Base-by-base conservation (phyloP, 2,888 invertebrate genomes). In the Mactromeris polynyma region DNA sequence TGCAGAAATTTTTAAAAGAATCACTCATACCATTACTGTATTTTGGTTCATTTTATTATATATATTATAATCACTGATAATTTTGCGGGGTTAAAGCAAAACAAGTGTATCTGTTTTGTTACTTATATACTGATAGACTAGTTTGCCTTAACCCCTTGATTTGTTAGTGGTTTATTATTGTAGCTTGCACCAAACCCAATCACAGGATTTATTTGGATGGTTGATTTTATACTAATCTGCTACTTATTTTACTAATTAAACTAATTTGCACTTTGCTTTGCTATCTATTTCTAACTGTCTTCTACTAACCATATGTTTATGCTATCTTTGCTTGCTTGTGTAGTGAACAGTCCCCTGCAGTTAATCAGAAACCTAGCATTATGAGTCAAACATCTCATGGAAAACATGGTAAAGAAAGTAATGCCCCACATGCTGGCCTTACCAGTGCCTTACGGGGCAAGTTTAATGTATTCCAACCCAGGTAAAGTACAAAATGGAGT, bases 391-490 rank as follows among this genome's bases (percentile, higher is more conserved):
- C 87, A 26, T 83, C 88, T 38, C 46, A 33, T 31, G 88, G 85
- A 21, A 81, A 85, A 79, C 81, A 46, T 17, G 81, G 78, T 21
- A 88, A 88, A 64, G 80, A 58, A 21, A n/a, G 42, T 26, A 69
- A 42, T 2, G 36, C 31, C 73, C 33, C 42, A 31, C 77, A 85
- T 54, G 78, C 58, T 6, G 91, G 91, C 38, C 42, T 88, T 26
- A 42, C 31, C 21, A 91, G 91, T 81, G 81, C 89, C 58, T 85
- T 91, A 89, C 46, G 81, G 83, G 91, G 90, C 80, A 91, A 91
- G 81, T 83, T 87, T 64, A 91, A 90, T 80, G 36, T 89, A 4
- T 91, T 90, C 40, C 88, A 89, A 33, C 42, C 83, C 79, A 91
- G 91, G 91, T 91, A 91, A 31, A 7, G 73, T 58, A 81, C 51